These are phyloP conservation scores for Trachops cirrhosus DNA, from an alignment of 2,797 vertebrate genomes.

Conservation along the genomic window DNA sequence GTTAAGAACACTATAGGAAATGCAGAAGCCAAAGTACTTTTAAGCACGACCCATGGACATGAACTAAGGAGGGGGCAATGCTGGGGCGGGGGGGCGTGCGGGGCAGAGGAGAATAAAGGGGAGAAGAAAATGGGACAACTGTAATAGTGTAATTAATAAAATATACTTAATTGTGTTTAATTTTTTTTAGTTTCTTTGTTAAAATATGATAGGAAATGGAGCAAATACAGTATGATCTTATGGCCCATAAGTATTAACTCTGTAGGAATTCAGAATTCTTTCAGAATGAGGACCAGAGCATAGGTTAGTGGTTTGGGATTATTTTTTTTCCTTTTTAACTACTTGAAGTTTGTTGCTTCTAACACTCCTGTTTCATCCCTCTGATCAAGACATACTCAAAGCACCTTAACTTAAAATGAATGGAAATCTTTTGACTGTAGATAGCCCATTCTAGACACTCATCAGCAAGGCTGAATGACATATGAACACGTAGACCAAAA, in stretches of 20 bases:
- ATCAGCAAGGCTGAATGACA: neutral
- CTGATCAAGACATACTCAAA: conserved; percentile 27
- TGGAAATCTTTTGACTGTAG: neutral
- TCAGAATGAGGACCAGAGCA: conserved; percentile 50
- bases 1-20: no score
- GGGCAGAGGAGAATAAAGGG: no score
- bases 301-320: fast-evolving
- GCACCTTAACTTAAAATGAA: conserved; percentile 21
- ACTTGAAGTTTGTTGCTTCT: conserved; percentile 45
- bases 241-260: conserved; percentile 60
- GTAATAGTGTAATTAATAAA: no score
- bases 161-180: no score
- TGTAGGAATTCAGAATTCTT: conserved; percentile 58
- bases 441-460: neutral
- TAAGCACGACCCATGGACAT: no score
- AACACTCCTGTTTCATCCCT: conserved; percentile 38
- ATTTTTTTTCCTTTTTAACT: neutral
- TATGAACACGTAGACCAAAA: neutral
- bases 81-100: no score
- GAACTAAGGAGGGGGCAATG: no score
- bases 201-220: conserved; percentile 72
- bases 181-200: conserved; percentile 71
- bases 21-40: no score
- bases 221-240: conserved; percentile 70
- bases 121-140: no score